phyloP scores from a whole-genome alignment of 2,888 invertebrate species.

The Tipula confusa region DNA sequence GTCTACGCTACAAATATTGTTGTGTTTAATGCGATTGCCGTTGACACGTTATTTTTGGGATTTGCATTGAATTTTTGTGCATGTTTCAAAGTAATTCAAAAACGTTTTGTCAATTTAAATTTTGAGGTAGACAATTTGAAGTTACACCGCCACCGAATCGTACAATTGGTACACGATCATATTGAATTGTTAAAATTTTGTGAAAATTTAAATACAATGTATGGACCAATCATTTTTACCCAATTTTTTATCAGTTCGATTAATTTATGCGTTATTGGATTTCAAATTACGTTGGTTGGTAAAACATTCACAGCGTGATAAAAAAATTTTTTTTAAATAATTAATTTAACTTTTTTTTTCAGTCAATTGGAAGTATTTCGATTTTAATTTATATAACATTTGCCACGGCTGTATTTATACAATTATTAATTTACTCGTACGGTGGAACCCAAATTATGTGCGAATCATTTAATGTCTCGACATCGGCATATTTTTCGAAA shows the following conservation, averaged over 20 bases:
- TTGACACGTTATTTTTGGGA: neutral
- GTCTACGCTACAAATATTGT: neutral
- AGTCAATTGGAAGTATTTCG: neutral
- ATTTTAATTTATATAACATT: neutral
- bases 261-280: conserved; percentile 32
- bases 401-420: neutral
- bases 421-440: conserved; percentile 32
- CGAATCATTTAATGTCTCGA: neutral
- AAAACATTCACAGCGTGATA: neutral
- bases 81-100: neutral
- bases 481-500: neutral
- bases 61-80: neutral
- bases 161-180: neutral
- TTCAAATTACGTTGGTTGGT: conserved; percentile 30
- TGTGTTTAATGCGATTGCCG: neutral
- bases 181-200: neutral
- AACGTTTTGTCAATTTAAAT: neutral
- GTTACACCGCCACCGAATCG: too few species aligned
- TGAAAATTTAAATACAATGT: neutral
- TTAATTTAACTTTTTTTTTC: neutral
- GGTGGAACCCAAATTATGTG: conserved; percentile 31
- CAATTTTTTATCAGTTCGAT: conserved; percentile 31
- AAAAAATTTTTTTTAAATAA: neutral
- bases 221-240: conserved; percentile 21
- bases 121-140: neutral